phyloP scores from a whole-genome alignment of 2,113 vertebrate genomes.

The Chaetorhynchus papuensis region DNA sequence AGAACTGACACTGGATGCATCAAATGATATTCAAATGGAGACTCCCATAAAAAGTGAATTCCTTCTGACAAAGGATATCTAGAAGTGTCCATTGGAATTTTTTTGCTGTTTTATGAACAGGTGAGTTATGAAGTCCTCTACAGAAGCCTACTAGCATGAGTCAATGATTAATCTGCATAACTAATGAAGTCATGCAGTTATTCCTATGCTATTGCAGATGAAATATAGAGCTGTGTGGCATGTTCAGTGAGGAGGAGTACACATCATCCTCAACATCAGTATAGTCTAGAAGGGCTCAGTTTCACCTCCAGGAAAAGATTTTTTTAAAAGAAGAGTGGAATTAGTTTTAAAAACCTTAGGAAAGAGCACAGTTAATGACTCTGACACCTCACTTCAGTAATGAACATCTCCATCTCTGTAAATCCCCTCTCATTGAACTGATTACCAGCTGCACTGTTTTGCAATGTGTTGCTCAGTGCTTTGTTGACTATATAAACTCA shows the following conservation, averaged over 20 bases:
- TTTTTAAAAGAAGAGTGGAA: neutral
- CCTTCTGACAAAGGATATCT: neutral
- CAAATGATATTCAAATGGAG: neutral
- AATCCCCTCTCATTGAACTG: neutral
- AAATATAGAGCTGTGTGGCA: neutral
- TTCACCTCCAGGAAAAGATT: neutral
- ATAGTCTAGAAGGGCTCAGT: neutral
- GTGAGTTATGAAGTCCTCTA: neutral
- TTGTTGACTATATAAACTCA: neutral
- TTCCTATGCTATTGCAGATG: neutral
- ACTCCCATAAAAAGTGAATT: neutral
- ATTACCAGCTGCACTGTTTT: neutral
- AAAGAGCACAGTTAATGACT: neutral
- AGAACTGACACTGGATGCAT: neutral
- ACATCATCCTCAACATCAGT: neutral
- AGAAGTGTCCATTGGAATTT: neutral
- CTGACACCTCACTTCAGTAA: neutral
- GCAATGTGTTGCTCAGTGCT: neutral
- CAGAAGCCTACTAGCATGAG: neutral
- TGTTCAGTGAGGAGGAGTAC: neutral
- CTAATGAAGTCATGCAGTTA: neutral
- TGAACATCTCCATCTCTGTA: neutral
- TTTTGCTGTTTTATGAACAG: neutral
- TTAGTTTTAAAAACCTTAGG: neutral
- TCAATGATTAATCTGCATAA: slow-evolving; percentile 6